phyloP scores from a whole-genome alignment of 1,140 invertebrate genomes.

The Drosophila ambigua region DNA sequence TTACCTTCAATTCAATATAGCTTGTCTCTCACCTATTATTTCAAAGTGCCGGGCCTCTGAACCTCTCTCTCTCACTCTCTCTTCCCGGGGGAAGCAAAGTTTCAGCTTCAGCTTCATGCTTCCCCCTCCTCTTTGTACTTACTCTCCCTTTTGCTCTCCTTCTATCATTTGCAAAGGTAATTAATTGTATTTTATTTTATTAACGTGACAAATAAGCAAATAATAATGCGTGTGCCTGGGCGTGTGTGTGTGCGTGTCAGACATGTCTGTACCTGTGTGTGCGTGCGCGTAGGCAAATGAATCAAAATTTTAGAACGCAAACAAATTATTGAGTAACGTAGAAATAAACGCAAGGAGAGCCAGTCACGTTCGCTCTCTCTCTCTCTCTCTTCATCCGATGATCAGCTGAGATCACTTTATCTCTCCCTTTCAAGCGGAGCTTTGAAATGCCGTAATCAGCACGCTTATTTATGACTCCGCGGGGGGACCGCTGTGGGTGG shows the following conservation, averaged over 20 bases:
- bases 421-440: constrained; percentile 8
- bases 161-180: constrained; percentile 50
- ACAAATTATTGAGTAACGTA: constrained; percentile 75
- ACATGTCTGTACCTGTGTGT: constrained; percentile 5
- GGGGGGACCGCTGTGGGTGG: constrained; percentile 10
- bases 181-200: constrained; percentile 76
- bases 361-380: constrained; percentile 11
- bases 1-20: background rate
- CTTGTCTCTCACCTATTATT: too few relatives aligned
- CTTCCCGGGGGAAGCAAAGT: constrained; percentile 20
- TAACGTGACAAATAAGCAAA: constrained; percentile 67
- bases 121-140: background rate
- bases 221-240: constrained; percentile 28
- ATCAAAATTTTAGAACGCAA: constrained; percentile 72
- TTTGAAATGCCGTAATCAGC: constrained; percentile 46
- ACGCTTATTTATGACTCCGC: constrained; percentile 18
- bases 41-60: too few relatives aligned
- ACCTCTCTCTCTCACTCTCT: constrained; percentile 9
- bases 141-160: constrained; percentile 5
- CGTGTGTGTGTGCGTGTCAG: too few relatives aligned
- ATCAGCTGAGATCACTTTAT: constrained; percentile 13
- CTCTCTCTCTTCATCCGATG: background rate
- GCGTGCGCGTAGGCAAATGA: constrained; percentile 57
- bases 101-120: constrained; percentile 1
- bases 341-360: constrained; percentile 10